Percentiles rank a stretch among this genome's conserved stretches.
Conservation (phyloP, 2,797 vertebrate species). For the Pteronotus mesoamericanus region DNA sequence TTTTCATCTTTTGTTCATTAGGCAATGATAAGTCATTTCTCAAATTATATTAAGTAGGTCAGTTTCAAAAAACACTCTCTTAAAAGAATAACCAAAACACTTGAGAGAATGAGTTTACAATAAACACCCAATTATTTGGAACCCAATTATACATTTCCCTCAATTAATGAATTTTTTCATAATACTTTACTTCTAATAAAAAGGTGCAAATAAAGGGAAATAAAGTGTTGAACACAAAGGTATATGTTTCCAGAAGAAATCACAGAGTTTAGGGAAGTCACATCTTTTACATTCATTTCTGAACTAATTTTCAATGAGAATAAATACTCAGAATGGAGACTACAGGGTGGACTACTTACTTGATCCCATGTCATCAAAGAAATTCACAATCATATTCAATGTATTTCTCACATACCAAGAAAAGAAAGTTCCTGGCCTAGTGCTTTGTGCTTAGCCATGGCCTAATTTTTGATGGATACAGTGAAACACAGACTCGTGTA, state of each 20-base stretch:
- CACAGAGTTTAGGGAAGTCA: neutral
- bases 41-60: neutral
- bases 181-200: constrained; percentile 7
- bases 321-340: neutral
- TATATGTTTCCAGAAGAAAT: neutral
- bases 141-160: neutral
- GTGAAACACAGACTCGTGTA: neutral
- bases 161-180: neutral
- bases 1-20: neutral
- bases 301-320: neutral
- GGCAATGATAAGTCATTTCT: neutral
- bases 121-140: neutral
- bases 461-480: neutral
- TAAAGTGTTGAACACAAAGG: neutral
- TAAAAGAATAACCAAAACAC: neutral
- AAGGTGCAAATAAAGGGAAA: neutral
- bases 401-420: neutral
- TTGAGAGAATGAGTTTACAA: neutral
- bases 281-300: neutral
- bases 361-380: neutral
- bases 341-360: neutral
- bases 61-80: neutral
- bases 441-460: neutral
- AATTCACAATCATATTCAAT: neutral
- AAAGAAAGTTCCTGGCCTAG: neutral